phyloP scores from a whole-genome alignment of 2,797 vertebrate genomes.

The Echiichthys vipera region DNA sequence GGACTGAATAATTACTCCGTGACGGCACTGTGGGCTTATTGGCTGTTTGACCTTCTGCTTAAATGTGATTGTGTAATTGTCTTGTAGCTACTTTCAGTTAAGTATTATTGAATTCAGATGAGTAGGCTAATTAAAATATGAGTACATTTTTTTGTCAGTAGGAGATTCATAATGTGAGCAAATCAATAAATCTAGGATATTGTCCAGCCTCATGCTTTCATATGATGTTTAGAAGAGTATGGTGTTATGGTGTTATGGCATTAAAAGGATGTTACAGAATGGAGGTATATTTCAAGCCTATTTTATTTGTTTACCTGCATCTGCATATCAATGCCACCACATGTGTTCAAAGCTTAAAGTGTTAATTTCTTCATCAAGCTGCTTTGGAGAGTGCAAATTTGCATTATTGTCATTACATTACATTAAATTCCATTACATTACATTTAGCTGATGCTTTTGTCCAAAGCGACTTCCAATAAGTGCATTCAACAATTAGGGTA shows the following conservation, averaged over 20 bases:
- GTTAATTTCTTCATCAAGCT: background rate
- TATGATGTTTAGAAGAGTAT: background rate
- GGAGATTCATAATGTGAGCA: background rate
- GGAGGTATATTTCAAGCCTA: background rate
- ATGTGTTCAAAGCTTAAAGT: background rate
- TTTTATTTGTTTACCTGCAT: background rate
- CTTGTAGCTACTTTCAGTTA: background rate
- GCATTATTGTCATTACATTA: no score
- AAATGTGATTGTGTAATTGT: background rate
- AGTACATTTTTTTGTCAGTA: background rate
- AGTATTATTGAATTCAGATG: background rate
- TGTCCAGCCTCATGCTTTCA: background rate
- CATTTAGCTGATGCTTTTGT: no score
- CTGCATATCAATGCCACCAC: background rate
- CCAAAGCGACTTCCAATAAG: no score
- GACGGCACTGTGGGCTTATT: background rate
- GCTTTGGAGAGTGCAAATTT: slow-evolving; percentile 13
- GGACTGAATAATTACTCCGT: background rate
- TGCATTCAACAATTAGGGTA: no score
- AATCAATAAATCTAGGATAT: background rate
- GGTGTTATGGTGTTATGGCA: background rate
- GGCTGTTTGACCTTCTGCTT: background rate
- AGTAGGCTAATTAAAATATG: background rate
- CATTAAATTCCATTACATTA: no score
- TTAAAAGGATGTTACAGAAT: background rate